Percentiles rank a stretch among this genome's conserved stretches.
Evolutionary conservation across 2,113 vertebrate genomes (phyloP).

Genomic region (Recurvirostra avosetta): DNA sequence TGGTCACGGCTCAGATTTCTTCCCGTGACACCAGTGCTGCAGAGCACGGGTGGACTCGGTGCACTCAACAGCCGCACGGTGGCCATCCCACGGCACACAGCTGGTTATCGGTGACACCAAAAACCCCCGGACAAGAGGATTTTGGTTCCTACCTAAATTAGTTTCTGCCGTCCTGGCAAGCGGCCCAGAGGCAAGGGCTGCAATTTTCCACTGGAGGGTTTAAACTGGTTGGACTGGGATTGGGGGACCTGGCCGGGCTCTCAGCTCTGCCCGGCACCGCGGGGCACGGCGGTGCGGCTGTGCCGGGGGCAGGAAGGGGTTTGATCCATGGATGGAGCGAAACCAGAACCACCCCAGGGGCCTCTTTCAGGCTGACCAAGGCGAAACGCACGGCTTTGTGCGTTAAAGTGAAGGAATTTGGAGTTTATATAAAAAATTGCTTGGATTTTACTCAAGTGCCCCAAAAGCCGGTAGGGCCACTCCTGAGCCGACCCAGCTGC

Average conservation of each 20-base stretch:
- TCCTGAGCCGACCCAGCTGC: accelerated
- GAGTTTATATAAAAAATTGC: background rate
- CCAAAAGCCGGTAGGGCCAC: background rate
- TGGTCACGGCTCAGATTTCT: accelerated
- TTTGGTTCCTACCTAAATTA: background rate
- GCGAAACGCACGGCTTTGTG: accelerated
- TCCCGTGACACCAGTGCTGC: accelerated
- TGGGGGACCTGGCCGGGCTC: background rate
- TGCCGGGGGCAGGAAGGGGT: background rate
- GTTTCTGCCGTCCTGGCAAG: accelerated
- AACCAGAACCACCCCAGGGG: background rate
- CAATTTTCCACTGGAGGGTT: background rate
- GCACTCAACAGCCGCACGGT: background rate
- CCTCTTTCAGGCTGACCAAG: too few relatives aligned
- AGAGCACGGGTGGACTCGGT: accelerated
- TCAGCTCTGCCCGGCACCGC: background rate
- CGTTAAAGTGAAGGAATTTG: accelerated
- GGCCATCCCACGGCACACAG: accelerated
- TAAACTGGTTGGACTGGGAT: slow-evolving; percentile 7
- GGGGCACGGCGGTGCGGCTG: background rate
- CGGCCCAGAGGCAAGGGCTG: background rate
- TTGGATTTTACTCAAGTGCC: background rate
- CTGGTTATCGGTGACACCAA: accelerated
- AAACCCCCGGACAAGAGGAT: background rate
- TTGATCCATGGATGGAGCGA: accelerated